These are phyloP conservation scores for Phyllopteryx taeniolatus DNA, from an alignment of 2,113 vertebrate genomes.

Conservation along the genomic window DNA sequence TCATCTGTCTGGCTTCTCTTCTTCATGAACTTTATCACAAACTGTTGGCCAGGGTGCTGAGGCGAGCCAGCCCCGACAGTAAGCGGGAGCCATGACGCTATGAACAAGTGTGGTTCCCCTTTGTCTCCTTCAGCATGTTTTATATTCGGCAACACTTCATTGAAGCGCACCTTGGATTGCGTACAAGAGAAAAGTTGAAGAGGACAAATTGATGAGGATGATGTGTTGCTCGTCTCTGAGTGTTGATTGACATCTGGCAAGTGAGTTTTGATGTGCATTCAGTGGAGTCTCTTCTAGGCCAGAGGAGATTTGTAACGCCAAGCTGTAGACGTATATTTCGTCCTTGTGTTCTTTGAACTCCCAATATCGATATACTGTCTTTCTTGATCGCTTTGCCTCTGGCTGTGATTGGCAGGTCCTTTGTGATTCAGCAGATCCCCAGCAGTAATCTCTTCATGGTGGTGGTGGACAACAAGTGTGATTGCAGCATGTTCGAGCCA, in stretches of 20 bases:
- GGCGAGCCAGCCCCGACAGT: slow-evolving; percentile 40
- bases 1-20: slow-evolving; percentile 58
- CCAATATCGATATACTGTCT: slow-evolving; percentile 11
- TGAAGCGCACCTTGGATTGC: slow-evolving; percentile 41
- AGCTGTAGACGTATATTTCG: slow-evolving; percentile 42
- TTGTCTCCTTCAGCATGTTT: slow-evolving; percentile 65
- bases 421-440: slow-evolving; percentile 98
- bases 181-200: slow-evolving; percentile 37
- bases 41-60: slow-evolving; percentile 55
- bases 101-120: slow-evolving; percentile 63
- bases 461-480: slow-evolving; percentile 93
- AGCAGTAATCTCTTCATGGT: slow-evolving; percentile 99
- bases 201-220: slow-evolving; percentile 16
- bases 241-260: slow-evolving; percentile 46
- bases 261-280: slow-evolving; percentile 33
- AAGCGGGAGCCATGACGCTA: slow-evolving; percentile 51
- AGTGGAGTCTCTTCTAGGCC: slow-evolving; percentile 16
- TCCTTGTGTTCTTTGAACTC: slow-evolving; percentile 14
- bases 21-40: slow-evolving; percentile 63
- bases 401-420: slow-evolving; percentile 80
- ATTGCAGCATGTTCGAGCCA: slow-evolving; percentile 83
- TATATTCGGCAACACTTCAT: slow-evolving; percentile 68
- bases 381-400: slow-evolving; percentile 19
- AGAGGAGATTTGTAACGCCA: slow-evolving; percentile 38
- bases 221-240: slow-evolving; percentile 19